phyloP scores from a whole-genome alignment of 2,797 vertebrate species.

The Etheostoma perlongum region DNA sequence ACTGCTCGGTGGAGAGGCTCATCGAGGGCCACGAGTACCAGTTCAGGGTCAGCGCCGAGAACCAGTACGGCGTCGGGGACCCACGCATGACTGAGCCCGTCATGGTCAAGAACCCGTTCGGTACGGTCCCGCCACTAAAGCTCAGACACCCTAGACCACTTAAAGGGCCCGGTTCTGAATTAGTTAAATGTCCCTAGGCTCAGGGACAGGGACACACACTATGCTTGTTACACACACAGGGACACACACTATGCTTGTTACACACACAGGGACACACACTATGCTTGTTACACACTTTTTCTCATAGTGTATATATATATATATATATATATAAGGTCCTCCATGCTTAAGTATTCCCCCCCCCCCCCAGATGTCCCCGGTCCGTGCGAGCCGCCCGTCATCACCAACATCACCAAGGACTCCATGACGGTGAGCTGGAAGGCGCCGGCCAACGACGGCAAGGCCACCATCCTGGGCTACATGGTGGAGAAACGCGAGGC shows the following conservation, averaged over 20 bases:
- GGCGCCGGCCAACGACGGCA: constrained; percentile 93
- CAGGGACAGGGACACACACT: too few relatives aligned
- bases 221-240: too few relatives aligned
- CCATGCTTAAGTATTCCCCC: too few relatives aligned
- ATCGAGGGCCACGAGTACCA: constrained; percentile 98
- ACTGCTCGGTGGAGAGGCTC: constrained; percentile 94
- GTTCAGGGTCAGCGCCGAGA: constrained; percentile 97
- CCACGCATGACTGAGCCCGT: constrained; percentile 89
- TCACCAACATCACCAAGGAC: constrained; percentile 95
- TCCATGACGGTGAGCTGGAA: constrained; percentile 99
- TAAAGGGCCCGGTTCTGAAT: too few relatives aligned
- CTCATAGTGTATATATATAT: too few relatives aligned
- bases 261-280: too few relatives aligned
- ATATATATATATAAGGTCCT: too few relatives aligned
- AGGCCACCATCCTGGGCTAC: constrained; percentile 94
- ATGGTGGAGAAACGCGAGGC: constrained; percentile 97
- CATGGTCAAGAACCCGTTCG: constrained; percentile 96
- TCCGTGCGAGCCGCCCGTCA: constrained; percentile 94
- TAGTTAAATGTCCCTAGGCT: too few relatives aligned
- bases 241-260: too few relatives aligned
- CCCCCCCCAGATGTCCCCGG: constrained; percentile 91
- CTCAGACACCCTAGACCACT: background rate
- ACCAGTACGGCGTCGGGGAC: constrained; percentile 97
- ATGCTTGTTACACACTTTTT: too few relatives aligned
- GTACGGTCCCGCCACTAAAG: constrained; percentile 74